Percentiles rank a stretch among this genome's conserved stretches.
Evolutionary conservation across 2,888 invertebrate genomes (phyloP).

Genomic region (Ecliptopera silaceata): DNA sequence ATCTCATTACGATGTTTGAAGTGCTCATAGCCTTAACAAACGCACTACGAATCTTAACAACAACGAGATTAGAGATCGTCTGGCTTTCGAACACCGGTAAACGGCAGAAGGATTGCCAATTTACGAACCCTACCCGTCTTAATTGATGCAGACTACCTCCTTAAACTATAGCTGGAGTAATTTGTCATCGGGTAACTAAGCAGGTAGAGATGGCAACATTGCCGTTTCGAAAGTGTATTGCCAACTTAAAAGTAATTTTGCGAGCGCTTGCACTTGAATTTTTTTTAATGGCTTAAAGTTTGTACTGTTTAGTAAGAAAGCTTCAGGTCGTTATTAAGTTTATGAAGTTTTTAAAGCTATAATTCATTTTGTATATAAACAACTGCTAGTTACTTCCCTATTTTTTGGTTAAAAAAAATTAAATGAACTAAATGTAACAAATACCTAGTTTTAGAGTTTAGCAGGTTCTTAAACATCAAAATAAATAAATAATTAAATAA

Average conservation of each 20-base stretch:
- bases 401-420: too few species aligned
- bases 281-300: too few species aligned
- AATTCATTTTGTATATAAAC: too few species aligned
- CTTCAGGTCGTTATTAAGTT: too few species aligned
- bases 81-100: slow-evolving; percentile 65
- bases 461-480: too few species aligned
- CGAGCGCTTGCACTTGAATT: neutral
- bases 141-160: slow-evolving; percentile 78
- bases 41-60: slow-evolving; percentile 17
- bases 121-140: slow-evolving; percentile 76
- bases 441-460: too few species aligned
- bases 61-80: slow-evolving; percentile 69
- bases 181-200: slow-evolving; percentile 72
- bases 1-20: slow-evolving; percentile 48
- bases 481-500: neutral
- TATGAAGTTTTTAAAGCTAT: too few species aligned
- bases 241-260: neutral
- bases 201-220: slow-evolving; percentile 11
- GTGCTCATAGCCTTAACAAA: slow-evolving; percentile 9
- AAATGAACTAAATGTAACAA: too few species aligned
- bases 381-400: too few species aligned
- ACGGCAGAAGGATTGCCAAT: slow-evolving; percentile 80
- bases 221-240: neutral
- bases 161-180: slow-evolving; percentile 77
- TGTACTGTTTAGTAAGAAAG: neutral